Evolutionary conservation across 2,888 invertebrate species (phyloP).

Genomic region (Siphlonurus alternatus): DNA sequence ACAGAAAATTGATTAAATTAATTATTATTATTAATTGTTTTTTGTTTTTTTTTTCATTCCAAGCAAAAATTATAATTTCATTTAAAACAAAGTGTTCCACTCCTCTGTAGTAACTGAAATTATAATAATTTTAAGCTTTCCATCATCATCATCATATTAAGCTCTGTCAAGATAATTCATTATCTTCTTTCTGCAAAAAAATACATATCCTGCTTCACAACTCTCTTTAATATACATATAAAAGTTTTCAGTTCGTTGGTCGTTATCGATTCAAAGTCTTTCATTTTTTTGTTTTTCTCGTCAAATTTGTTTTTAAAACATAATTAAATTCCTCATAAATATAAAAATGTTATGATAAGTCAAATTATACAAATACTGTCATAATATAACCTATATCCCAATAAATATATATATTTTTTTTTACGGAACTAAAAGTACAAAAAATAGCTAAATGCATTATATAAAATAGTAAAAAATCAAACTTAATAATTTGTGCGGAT

Average conservation of each 20-base stretch:
- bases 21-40: neutral
- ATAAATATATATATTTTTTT: conserved; percentile 2
- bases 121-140: neutral
- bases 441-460: neutral
- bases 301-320: too few species aligned
- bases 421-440: neutral
- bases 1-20: neutral
- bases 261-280: conserved; percentile 5
- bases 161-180: conserved; percentile 1
- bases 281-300: too few species aligned
- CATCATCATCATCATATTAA: conserved; percentile 1
- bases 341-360: neutral
- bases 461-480: neutral
- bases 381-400: conserved; percentile 1
- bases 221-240: conserved; percentile 10
- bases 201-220: conserved; percentile 11
- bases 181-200: neutral
- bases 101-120: conserved; percentile 6
- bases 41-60: neutral
- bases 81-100: conserved; percentile 12
- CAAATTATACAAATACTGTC: conserved; percentile 4
- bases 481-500: conserved; percentile 5
- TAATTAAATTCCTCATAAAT: neutral
- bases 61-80: neutral
- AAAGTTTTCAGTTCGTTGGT: neutral